Conservation (phyloP, 2,113 vertebrate species). For the Myotis davidii region DNA sequence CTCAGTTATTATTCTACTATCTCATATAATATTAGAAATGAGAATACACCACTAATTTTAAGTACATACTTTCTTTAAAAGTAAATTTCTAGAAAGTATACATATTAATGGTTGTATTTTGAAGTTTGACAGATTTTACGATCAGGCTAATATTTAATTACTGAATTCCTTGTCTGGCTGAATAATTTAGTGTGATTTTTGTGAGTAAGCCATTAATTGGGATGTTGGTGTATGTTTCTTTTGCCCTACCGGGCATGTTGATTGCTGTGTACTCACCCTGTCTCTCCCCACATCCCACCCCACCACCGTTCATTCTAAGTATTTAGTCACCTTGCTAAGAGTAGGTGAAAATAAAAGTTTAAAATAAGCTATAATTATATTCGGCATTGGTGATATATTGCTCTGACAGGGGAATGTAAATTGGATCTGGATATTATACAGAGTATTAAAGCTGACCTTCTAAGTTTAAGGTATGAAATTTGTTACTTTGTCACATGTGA, state of each 20-base stretch:
- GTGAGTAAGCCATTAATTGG: background rate
- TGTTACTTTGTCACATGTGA: slow-evolving; percentile 84
- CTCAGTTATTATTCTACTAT: background rate
- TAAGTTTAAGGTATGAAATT: slow-evolving; percentile 86
- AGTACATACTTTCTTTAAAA: slow-evolving; percentile 38
- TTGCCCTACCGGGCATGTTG: slow-evolving; percentile 10
- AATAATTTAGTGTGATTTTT: slow-evolving; percentile 41
- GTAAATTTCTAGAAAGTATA: background rate
- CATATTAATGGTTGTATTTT: background rate
- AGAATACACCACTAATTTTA: slow-evolving; percentile 49
- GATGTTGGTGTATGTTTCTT: slow-evolving; percentile 44
- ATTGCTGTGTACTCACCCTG: slow-evolving; percentile 43
- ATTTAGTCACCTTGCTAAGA: slow-evolving; percentile 74
- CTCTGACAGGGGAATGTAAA: slow-evolving; percentile 90
- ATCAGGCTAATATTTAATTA: slow-evolving; percentile 37
- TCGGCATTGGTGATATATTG: slow-evolving; percentile 90
- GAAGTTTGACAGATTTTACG: slow-evolving; percentile 37
- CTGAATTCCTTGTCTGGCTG: background rate
- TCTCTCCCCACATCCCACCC: too few relatives aligned
- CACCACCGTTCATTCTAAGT: slow-evolving; percentile 56
- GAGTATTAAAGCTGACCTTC: slow-evolving; percentile 91
- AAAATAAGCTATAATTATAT: slow-evolving; percentile 87
- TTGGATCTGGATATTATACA: slow-evolving; percentile 88
- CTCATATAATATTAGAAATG: background rate
- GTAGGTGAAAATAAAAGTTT: slow-evolving; percentile 79